Evolutionary conservation across 2,797 vertebrate species (phyloP).

Genomic region (Onychomys leucogaster): DNA sequence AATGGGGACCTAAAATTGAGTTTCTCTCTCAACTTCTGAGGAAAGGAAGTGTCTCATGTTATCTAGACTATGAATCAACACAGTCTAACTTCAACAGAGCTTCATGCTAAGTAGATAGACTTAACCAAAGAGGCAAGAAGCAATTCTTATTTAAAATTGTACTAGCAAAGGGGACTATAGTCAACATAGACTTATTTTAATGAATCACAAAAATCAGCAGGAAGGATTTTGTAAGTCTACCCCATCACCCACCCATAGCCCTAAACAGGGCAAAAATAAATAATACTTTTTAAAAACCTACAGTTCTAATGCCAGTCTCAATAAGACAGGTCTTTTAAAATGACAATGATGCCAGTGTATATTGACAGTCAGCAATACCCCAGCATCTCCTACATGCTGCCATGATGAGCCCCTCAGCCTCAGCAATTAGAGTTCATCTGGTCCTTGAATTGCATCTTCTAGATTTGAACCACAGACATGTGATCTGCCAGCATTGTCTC

Average conservation of each 20-base stretch:
- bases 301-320: slow-evolving; percentile 62
- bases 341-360: background rate
- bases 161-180: background rate
- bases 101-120: slow-evolving; percentile 57
- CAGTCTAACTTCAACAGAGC: slow-evolving; percentile 58
- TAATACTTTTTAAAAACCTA: slow-evolving; percentile 61
- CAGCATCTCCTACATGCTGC: background rate
- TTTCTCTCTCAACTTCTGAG: slow-evolving; percentile 50
- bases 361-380: background rate
- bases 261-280: slow-evolving; percentile 78
- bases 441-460: background rate
- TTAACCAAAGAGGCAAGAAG: slow-evolving; percentile 36
- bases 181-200: slow-evolving; percentile 61
- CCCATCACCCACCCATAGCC: slow-evolving; percentile 46
- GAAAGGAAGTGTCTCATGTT: slow-evolving; percentile 40
- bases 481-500: background rate
- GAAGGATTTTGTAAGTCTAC: slow-evolving; percentile 43
- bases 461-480: background rate
- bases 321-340: background rate
- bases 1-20: slow-evolving; percentile 44
- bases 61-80: slow-evolving; percentile 51
- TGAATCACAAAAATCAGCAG: slow-evolving; percentile 61
- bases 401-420: background rate
- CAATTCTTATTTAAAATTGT: slow-evolving; percentile 38
- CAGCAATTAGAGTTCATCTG: background rate